Evolutionary conservation across 2,888 invertebrate species (phyloP).

Genomic region (Pinctada fucata): DNA sequence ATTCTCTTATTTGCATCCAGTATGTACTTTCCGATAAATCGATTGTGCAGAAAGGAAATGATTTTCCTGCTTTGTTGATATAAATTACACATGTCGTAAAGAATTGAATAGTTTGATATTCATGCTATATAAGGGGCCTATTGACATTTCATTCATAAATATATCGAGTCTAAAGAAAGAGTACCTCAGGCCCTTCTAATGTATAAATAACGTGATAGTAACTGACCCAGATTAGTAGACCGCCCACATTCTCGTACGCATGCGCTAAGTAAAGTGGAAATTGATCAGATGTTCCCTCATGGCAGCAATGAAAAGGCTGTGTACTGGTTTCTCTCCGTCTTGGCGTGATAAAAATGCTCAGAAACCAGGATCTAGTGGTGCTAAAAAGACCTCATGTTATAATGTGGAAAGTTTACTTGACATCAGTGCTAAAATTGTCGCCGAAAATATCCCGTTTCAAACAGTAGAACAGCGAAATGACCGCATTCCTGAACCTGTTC

Average conservation of each 20-base stretch:
- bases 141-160: constrained; percentile 61
- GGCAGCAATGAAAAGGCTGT: constrained; percentile 72
- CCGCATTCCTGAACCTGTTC: constrained; percentile 92
- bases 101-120: constrained; percentile 23
- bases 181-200: constrained; percentile 56
- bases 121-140: constrained; percentile 45
- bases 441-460: constrained; percentile 90
- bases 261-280: constrained; percentile 55
- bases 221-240: constrained; percentile 60
- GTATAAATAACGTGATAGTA: constrained; percentile 49
- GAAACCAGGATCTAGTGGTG: constrained; percentile 58
- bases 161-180: constrained; percentile 59
- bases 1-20: background rate
- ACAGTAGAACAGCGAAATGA: constrained; percentile 91
- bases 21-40: background rate
- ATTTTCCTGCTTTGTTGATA: constrained; percentile 9
- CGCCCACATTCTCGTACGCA: constrained; percentile 60
- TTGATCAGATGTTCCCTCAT: constrained; percentile 71
- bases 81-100: constrained; percentile 17
- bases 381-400: constrained; percentile 61
- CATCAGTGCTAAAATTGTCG: constrained; percentile 89
- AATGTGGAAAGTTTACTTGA: constrained; percentile 85
- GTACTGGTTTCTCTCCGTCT: constrained; percentile 66
- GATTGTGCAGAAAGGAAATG: constrained; percentile 4
- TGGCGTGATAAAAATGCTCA: constrained; percentile 57